Conservation (phyloP, 2,888 invertebrate genomes). For the Galerucella pusilla region DNA sequence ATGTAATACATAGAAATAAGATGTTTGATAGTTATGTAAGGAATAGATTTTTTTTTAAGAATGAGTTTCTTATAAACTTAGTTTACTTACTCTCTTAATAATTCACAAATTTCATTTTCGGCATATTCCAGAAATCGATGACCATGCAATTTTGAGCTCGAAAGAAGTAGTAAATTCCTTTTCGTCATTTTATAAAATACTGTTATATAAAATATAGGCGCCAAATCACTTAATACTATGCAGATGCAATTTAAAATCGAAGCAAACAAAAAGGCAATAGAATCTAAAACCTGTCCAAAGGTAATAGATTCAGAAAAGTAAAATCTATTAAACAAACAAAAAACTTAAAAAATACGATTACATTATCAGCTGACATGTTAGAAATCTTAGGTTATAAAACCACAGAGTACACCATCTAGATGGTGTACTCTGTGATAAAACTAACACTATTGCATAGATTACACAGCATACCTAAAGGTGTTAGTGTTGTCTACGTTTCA, state of each 20-base stretch:
- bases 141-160: slow-evolving; percentile 78
- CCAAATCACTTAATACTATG: neutral
- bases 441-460: neutral
- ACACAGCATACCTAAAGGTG: neutral
- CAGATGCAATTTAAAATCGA: neutral
- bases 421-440: too few species aligned
- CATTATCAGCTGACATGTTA: too few species aligned
- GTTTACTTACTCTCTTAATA: slow-evolving; percentile 69
- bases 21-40: too few species aligned
- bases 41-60: too few species aligned
- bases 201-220: neutral
- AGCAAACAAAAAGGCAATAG: neutral
- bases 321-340: too few species aligned
- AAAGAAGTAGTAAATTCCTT: slow-evolving; percentile 73
- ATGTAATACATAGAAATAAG: too few species aligned
- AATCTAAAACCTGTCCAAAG: neutral
- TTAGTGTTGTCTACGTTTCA: neutral
- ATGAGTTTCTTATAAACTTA: neutral
- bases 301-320: too few species aligned
- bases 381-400: neutral
- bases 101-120: slow-evolving; percentile 71
- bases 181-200: slow-evolving; percentile 34
- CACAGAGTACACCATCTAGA: too few species aligned
- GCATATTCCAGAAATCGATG: slow-evolving; percentile 75
- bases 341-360: neutral